phyloP scores from a whole-genome alignment of 2,113 vertebrate genomes.

The Ceyx melanurus region DNA sequence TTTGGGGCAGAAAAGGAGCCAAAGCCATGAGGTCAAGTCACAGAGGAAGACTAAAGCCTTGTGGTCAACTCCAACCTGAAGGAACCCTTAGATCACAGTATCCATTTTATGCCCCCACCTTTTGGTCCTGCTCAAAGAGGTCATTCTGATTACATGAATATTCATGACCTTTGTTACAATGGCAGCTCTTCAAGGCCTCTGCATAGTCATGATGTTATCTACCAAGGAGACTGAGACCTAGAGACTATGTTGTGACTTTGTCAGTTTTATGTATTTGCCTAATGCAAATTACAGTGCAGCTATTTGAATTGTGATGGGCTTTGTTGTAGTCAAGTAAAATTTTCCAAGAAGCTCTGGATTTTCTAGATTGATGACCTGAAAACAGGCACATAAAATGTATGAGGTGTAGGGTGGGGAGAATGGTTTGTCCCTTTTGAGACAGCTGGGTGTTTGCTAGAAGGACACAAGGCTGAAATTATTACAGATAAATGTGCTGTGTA shows the following conservation, averaged over 20 bases:
- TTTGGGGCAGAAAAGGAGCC: not conserved
- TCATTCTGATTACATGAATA: not conserved
- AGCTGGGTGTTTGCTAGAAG: not conserved
- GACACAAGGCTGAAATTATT: not conserved
- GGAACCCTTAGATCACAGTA: not conserved
- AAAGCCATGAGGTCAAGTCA: not conserved
- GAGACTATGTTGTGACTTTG: not conserved
- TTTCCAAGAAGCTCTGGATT: not conserved
- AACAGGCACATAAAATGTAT: not conserved
- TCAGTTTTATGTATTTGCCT: not conserved
- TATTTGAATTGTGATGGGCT: not conserved
- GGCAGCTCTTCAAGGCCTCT: not conserved
- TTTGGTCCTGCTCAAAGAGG: not conserved
- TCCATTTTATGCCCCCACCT: not conserved
- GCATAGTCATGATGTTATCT: not conserved
- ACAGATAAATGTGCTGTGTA: not conserved
- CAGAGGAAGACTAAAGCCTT: not conserved
- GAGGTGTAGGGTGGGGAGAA: not conserved
- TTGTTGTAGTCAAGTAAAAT: not conserved
- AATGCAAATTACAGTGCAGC: not conserved
- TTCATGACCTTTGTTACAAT: not conserved
- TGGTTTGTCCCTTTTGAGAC: not conserved
- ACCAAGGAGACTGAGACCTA: not conserved
- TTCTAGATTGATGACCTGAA: not conserved
- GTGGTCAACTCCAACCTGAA: not conserved